A percentile compares a stretch with the other conserved stretches of the same genome.
Conservation (phyloP, 2,797 vertebrate genomes). For the Poecilia picta region DNA sequence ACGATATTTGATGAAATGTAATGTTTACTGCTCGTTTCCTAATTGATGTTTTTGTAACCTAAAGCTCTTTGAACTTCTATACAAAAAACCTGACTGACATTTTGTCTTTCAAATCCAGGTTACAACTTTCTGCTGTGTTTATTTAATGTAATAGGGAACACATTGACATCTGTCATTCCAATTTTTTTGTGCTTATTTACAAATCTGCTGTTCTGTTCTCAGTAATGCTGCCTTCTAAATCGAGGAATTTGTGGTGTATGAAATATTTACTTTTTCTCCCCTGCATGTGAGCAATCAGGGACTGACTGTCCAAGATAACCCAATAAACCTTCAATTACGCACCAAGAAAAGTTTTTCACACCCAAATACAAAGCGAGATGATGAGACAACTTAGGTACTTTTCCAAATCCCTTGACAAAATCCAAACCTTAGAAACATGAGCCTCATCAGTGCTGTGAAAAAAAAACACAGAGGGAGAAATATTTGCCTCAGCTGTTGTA, state of each 20-base stretch:
- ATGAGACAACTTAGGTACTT: neutral
- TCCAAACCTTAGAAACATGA: conserved; percentile 11
- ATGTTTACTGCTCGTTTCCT: too few species aligned
- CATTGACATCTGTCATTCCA: neutral
- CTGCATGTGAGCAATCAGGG: neutral
- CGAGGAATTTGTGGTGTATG: neutral
- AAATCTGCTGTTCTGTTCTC: neutral
- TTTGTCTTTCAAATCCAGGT: neutral
- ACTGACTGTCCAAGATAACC: neutral
- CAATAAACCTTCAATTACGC: neutral
- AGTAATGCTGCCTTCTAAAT: neutral
- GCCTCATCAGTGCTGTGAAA: conserved; percentile 15
- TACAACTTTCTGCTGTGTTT: too few species aligned
- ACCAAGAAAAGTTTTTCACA: neutral
- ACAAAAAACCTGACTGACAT: neutral
- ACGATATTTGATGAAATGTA: too few species aligned
- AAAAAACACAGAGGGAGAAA: conserved; percentile 31
- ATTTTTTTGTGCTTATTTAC: neutral
- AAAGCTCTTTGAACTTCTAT: too few species aligned
- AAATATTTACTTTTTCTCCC: neutral
- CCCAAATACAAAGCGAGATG: neutral
- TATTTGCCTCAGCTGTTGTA: conserved; percentile 33
- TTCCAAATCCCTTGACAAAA: neutral
- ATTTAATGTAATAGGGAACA: neutral
- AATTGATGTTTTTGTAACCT: too few species aligned